Evolutionary conservation across 2,113 vertebrate species (phyloP), one percentile per base, ranked within the genome.

Genomic region (Vanacampus margaritifer): DNA sequence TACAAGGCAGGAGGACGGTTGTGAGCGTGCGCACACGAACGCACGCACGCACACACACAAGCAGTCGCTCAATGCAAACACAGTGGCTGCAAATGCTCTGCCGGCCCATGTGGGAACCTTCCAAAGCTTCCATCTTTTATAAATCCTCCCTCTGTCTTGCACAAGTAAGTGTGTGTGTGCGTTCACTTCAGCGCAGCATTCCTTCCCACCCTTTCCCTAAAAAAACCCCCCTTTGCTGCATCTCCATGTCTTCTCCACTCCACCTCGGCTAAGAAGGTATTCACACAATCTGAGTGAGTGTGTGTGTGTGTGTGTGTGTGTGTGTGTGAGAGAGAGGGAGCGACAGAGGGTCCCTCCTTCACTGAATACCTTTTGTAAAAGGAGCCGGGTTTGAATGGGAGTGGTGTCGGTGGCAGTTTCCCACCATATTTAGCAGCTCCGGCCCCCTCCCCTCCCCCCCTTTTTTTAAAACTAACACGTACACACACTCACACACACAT

Each of bases 301-400:
- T 63, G 48, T 76, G 64, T 67, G 57, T 61, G 41, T 61, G 51
- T 79, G 37, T 54, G 67, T 70, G 62, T 59, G 71, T 51, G 69
- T 45, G 43, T 68, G 77, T 51, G 69, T 62, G 57, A 50, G 65
- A 64, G 71, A 72, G 53, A 81, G 71, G 69, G 80, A 60, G 64
- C 23, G 69, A 78, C 56, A 36, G 48, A 45, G 72, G 81, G 84
- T 87, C 78, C 82, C 78, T 78, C 68, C 43, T 79, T 78, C 63
- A 81, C 76, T 87, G 86, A 90, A 88, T 89, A 84, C 82, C 87
- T 89, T 88, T 89, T 85, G 85, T 87, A 86, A 87, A 79, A 75
- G 63, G 87, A 90, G 81, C 80, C 67, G 68, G 74, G 65, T 41
- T 68, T 86, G 84, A 90, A 88, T 89, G 85, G 86, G 87, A 88